phyloP scores from a whole-genome alignment of 2,888 invertebrate genomes.

The Coecobrya sp. region DNA sequence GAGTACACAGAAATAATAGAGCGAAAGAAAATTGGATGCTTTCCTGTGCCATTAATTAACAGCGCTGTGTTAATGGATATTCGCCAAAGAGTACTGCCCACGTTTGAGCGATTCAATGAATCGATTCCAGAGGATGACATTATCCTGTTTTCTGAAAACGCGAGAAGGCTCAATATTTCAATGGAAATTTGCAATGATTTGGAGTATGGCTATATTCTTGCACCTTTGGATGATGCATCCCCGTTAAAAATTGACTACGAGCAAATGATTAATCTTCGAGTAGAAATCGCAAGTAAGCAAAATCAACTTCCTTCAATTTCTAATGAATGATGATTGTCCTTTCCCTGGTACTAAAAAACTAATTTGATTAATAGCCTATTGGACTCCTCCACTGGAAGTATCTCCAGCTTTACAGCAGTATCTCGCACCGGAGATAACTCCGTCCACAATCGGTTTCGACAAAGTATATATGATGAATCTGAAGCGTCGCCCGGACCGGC shows the following conservation, averaged over 20 bases:
- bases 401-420: slow-evolving; percentile 71
- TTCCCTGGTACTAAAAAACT: background rate
- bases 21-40: slow-evolving; percentile 91
- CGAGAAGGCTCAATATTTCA: slow-evolving; percentile 91
- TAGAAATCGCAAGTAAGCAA: slow-evolving; percentile 91
- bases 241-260: slow-evolving; percentile 91
- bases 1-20: slow-evolving; percentile 94
- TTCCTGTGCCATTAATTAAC: slow-evolving; percentile 96
- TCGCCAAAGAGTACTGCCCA: slow-evolving; percentile 89
- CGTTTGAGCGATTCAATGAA: slow-evolving; percentile 88
- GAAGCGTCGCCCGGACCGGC: slow-evolving; percentile 93
- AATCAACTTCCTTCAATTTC: slow-evolving; percentile 6
- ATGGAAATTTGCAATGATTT: slow-evolving; percentile 94
- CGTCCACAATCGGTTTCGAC: slow-evolving; percentile 92
- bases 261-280: slow-evolving; percentile 92
- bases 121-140: slow-evolving; percentile 96
- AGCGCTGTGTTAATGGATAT: slow-evolving; percentile 95
- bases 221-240: slow-evolving; percentile 93
- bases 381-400: slow-evolving; percentile 82
- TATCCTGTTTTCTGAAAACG: slow-evolving; percentile 95
- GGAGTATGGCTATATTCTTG: slow-evolving; percentile 93
- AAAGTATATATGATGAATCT: slow-evolving; percentile 98
- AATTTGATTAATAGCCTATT: slow-evolving; percentile 82
- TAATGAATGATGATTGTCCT: no score
- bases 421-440: slow-evolving; percentile 87